Evolutionary conservation across 2,888 invertebrate species (phyloP), one percentile per base, ranked within the genome.

Genomic region (Chironomus tentans): DNA sequence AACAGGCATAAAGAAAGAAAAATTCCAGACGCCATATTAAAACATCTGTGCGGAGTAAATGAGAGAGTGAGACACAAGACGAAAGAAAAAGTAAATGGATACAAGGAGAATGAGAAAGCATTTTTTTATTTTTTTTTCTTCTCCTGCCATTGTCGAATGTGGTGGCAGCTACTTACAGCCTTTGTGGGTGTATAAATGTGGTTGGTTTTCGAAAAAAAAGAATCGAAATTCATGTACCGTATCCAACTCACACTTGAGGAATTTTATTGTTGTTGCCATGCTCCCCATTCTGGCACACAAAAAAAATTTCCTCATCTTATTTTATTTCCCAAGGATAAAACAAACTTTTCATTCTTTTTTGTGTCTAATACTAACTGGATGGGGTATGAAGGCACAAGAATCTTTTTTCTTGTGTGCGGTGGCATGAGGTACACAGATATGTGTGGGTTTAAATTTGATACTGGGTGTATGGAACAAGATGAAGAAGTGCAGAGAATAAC

Each of bases 21-120:
- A 68, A 68, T 15, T 72, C 72, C 72, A 72, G 72, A 72, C 72
- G 72, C 72, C 72, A 62, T 72, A 61, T 62, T 72, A 72, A 46
- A 72, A 72, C 72, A 72, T 72, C 72, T 72, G 62, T 56, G 56
- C 21, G 21, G 2, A 24, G 47, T 10, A 48, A 21, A 56, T 48
- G 56, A 50, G 56, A 7, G 24, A 47, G 15, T 48, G 47, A 56
- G 56, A 56, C 38, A 38, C 38, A 38, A 15, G 56, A 56, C n/a
- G 56, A 13, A 2, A 15, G 6, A n/a, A n/a, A 7, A 56, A 56
- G 38, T 38, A 38, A 38, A 38, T 38, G 38, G 38, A 38, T 38
- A 38, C 38, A 38, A 38, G 38, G 38, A 56, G 56, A 15, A 56
- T 56, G 56, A 56, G 56, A 56, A 56, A 18, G 56, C 56, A 56